phyloP scores from a whole-genome alignment of 2,797 vertebrate species.

The Chanos chanos region DNA sequence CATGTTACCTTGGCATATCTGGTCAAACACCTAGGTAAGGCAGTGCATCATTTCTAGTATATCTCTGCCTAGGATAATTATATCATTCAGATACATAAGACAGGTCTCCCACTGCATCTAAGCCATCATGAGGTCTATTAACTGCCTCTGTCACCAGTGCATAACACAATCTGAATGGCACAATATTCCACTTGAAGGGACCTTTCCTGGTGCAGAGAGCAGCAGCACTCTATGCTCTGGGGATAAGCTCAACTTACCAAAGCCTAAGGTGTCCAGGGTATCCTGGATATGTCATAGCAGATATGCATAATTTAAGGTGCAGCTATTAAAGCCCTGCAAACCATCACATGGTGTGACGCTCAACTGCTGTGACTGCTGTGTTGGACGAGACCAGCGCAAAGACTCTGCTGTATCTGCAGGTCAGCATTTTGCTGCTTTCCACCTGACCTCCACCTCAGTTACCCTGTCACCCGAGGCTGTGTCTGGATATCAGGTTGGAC shows the following conservation, averaged over 20 bases:
- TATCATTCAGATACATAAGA: not conserved
- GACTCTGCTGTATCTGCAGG: conserved; percentile 24
- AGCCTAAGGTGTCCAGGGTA: conserved; percentile 31
- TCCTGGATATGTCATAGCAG: conserved; percentile 31
- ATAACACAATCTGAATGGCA: conserved; percentile 25
- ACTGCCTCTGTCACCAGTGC: conserved; percentile 54
- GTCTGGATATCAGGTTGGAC: conserved; percentile 40
- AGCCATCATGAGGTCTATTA: conserved; percentile 59
- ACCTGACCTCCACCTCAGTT: not conserved
- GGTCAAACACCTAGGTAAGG: not conserved
- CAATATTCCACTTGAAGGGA: conserved; percentile 35
- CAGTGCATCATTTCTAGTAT: not conserved
- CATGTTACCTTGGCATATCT: not conserved
- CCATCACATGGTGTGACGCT: conserved; percentile 18
- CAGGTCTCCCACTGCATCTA: conserved; percentile 42
- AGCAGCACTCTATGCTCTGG: not conserved
- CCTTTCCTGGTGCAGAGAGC: conserved; percentile 33
- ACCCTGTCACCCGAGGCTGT: conserved; percentile 31
- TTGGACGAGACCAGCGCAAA: not conserved
- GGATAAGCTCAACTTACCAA: conserved; percentile 17
- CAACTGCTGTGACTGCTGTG: conserved; percentile 32
- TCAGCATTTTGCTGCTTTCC: conserved; percentile 28
- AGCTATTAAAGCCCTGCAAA: conserved; percentile 23
- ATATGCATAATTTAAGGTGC: conserved; percentile 20
- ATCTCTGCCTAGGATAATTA: not conserved